phyloP scores from a whole-genome alignment of 2,113 vertebrate species.

The Mastomys coucha region DNA sequence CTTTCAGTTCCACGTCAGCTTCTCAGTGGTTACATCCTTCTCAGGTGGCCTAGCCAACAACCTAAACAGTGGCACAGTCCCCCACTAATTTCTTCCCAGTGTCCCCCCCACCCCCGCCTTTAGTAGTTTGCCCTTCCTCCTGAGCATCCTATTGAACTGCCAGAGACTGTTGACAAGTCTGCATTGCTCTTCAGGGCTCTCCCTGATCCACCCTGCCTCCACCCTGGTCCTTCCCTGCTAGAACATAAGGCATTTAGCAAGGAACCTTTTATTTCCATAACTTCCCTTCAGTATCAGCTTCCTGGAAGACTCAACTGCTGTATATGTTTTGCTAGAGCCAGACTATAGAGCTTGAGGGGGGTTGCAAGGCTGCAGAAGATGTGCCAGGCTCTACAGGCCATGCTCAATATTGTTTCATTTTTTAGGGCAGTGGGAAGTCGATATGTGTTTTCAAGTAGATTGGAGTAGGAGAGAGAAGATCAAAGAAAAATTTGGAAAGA shows the following conservation, averaged over 20 bases:
- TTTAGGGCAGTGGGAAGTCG: neutral
- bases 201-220: neutral
- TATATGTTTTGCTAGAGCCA: neutral
- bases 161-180: neutral
- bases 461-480: neutral
- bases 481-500: conserved; percentile 18
- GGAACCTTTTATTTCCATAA: neutral
- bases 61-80: neutral
- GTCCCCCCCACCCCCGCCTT: neutral
- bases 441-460: neutral
- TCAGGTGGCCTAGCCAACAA: neutral
- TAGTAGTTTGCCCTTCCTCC: neutral
- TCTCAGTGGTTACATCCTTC: neutral
- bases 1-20: neutral
- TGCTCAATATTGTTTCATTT: neutral
- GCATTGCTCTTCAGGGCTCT: neutral
- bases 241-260: neutral
- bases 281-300: conserved; percentile 14
- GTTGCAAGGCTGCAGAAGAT: neutral
- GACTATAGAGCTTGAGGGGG: neutral
- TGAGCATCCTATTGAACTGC: neutral
- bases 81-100: neutral
- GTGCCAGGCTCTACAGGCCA: neutral
- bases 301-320: neutral
- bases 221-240: neutral